These are phyloP conservation scores for Junonia oenone DNA, from an alignment of 2,888 invertebrate genomes.

Conservation along the genomic window DNA sequence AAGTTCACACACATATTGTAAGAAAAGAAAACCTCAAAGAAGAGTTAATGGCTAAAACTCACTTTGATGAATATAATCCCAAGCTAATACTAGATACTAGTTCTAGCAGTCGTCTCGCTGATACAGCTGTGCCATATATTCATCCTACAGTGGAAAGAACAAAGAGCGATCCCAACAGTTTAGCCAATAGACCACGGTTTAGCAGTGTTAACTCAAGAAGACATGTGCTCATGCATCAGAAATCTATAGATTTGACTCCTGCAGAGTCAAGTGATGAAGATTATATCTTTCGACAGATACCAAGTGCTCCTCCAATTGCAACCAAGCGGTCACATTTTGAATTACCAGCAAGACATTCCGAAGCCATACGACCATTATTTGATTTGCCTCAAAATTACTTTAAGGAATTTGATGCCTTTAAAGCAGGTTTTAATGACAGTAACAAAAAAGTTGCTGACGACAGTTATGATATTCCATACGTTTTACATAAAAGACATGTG, in stretches of 20 bases:
- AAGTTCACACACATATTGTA: constrained; percentile 59
- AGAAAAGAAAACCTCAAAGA: constrained; percentile 81
- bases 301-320: constrained; percentile 85
- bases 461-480: constrained; percentile 89
- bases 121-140: constrained; percentile 77
- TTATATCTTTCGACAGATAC: constrained; percentile 87
- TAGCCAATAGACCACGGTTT: constrained; percentile 85
- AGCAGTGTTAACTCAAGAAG: constrained; percentile 87
- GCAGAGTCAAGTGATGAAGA: constrained; percentile 92
- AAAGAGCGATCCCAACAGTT: constrained; percentile 91
- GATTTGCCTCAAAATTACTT: constrained; percentile 87
- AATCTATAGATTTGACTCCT: constrained; percentile 90
- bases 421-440: constrained; percentile 75
- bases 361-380: constrained; percentile 83
- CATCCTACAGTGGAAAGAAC: constrained; percentile 90
- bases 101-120: constrained; percentile 72
- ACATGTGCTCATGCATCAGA: constrained; percentile 90
- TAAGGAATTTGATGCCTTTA: constrained; percentile 82
- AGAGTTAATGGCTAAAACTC: constrained; percentile 83
- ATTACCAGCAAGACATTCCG: constrained; percentile 77
- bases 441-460: constrained; percentile 67
- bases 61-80: constrained; percentile 86
- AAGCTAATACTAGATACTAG: constrained; percentile 78
- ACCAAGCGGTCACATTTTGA: constrained; percentile 86
- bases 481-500: constrained; percentile 89